Evolutionary conservation across 2,113 vertebrate genomes (phyloP).

Genomic region (Forbesichthys papilliferus): DNA sequence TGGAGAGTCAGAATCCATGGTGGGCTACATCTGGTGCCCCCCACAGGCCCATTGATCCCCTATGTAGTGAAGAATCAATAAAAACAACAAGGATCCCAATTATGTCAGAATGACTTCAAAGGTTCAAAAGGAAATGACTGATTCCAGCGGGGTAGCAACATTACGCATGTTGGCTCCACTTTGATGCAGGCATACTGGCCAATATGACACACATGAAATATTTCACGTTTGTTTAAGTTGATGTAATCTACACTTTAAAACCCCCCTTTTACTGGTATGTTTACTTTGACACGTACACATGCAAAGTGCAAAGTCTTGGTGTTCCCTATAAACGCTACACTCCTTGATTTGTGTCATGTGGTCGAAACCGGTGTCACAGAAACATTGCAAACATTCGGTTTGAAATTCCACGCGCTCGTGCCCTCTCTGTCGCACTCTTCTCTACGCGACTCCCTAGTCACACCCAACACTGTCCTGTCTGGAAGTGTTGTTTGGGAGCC

Average conservation of each 20-base stretch:
- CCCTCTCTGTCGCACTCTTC: too few relatives aligned
- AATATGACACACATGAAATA: slow-evolving; percentile 19
- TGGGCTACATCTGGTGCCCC: slow-evolving; percentile 25
- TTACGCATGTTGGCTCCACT: slow-evolving; percentile 36
- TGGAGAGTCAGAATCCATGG: background rate
- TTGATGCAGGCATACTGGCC: slow-evolving; percentile 17
- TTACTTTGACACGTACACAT: too few relatives aligned
- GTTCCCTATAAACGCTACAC: background rate
- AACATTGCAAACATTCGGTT: too few relatives aligned
- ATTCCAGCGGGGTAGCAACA: slow-evolving; percentile 44
- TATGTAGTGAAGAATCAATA: slow-evolving; percentile 54
- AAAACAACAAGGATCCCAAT: slow-evolving; percentile 54
- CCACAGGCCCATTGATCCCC: slow-evolving; percentile 31
- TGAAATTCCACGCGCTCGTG: too few relatives aligned
- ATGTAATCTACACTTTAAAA: slow-evolving; percentile 10
- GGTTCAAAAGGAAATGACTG: slow-evolving; percentile 68
- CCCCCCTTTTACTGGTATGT: too few relatives aligned
- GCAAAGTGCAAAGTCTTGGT: too few relatives aligned
- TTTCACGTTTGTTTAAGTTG: slow-evolving; percentile 14
- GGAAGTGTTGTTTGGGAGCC: background rate
- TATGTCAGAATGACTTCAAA: slow-evolving; percentile 57
- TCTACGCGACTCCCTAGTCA: too few relatives aligned
- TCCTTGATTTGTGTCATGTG: too few relatives aligned
- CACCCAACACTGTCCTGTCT: background rate
- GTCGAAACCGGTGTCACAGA: too few relatives aligned